Evolutionary conservation across 2,797 vertebrate species (phyloP).

Genomic region (Mormyrops attenuatus): DNA sequence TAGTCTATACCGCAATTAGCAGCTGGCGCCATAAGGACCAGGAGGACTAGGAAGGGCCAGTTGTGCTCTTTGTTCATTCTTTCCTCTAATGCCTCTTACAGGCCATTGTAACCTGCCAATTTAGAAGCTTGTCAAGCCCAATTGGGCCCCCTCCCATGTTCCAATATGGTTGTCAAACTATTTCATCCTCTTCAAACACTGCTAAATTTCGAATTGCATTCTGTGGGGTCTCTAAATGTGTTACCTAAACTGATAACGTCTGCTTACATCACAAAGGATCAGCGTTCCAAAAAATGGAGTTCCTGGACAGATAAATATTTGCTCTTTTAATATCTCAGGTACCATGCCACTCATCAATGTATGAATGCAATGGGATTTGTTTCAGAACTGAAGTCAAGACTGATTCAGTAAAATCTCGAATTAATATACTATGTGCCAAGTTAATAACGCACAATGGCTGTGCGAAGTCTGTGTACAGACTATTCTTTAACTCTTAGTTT

Average conservation of each 20-base stretch:
- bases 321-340: background rate
- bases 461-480: background rate
- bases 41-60: background rate
- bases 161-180: slow-evolving; percentile 1
- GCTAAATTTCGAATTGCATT: background rate
- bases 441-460: background rate
- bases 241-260: background rate
- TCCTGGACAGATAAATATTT: background rate
- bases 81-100: background rate
- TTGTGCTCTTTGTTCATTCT: background rate
- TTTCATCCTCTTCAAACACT: background rate
- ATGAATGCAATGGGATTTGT: background rate
- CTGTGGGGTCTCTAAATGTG: background rate
- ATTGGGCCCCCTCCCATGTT: background rate
- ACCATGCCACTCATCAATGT: background rate
- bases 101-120: background rate
- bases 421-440: background rate
- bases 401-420: background rate
- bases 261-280: background rate
- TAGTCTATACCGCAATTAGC: background rate
- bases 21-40: background rate
- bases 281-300: background rate
- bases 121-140: background rate
- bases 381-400: background rate
- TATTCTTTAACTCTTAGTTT: background rate